phyloP scores from a whole-genome alignment of 1,140 invertebrate genomes.

The Heliconius hermathena region DNA sequence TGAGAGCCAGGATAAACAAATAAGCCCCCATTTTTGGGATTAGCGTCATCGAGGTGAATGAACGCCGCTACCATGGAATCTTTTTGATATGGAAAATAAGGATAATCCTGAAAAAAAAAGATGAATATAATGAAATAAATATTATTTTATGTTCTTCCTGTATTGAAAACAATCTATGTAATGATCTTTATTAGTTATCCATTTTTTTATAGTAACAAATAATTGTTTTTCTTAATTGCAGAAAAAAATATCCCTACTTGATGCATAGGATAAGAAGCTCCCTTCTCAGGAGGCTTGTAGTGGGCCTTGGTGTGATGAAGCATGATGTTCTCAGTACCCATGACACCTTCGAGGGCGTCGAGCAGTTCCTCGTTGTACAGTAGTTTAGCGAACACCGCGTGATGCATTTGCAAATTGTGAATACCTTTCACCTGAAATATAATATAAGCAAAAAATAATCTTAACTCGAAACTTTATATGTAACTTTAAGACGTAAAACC shows the following conservation, averaged over 20 bases:
- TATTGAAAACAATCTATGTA: neutral
- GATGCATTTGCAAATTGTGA: conserved; percentile 84
- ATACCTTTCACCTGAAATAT: conserved; percentile 62
- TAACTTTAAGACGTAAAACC: too few relatives aligned
- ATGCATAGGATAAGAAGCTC: conserved; percentile 85
- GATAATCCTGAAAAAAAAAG: conserved; percentile 81
- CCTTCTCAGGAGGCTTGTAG: conserved; percentile 84
- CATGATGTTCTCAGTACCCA: conserved; percentile 83
- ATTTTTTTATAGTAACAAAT: too few relatives aligned
- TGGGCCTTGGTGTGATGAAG: conserved; percentile 86
- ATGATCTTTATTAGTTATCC: neutral
- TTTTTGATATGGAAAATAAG: conserved; percentile 84
- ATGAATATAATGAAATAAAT: neutral
- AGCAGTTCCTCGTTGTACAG: conserved; percentile 82
- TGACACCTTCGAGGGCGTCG: conserved; percentile 83
- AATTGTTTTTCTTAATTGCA: too few relatives aligned
- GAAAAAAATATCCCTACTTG: conserved; percentile 47
- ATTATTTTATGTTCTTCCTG: neutral
- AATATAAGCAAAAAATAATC: too few relatives aligned
- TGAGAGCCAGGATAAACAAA: conserved; percentile 85
- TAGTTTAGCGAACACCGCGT: conserved; percentile 81
- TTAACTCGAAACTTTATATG: too few relatives aligned
- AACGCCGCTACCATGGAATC: conserved; percentile 85
- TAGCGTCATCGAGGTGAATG: conserved; percentile 83
- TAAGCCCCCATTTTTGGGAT: conserved; percentile 84